Percentiles rank a stretch among this genome's conserved stretches.
phyloP scores from a whole-genome alignment of 1,140 invertebrate genomes.

The Macrobrachium rosenbergii region DNA sequence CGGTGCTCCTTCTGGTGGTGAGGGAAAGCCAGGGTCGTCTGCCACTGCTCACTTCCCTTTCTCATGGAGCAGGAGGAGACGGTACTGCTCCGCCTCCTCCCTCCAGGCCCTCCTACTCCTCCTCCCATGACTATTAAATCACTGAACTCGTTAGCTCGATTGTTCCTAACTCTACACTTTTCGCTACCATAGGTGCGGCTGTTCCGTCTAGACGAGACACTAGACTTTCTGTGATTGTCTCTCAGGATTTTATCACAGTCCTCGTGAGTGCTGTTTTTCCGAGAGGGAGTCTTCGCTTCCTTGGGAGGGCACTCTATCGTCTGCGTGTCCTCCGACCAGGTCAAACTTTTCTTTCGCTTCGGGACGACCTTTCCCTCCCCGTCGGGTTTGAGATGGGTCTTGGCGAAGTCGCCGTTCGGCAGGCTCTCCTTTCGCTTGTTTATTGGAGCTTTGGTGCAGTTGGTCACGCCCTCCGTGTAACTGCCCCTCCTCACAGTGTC shows the following conservation, averaged over 20 bases:
- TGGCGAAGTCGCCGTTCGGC: not conserved
- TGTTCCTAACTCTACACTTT: slow-evolving; percentile 65
- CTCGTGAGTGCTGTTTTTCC: not conserved
- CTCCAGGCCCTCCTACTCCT: not conserved
- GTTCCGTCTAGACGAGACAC: slow-evolving; percentile 69
- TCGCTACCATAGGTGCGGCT: slow-evolving; percentile 69
- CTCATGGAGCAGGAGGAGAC: slow-evolving; percentile 57
- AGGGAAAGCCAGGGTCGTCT: slow-evolving; percentile 26
- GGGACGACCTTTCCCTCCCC: slow-evolving; percentile 25
- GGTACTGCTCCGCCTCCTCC: slow-evolving; percentile 60
- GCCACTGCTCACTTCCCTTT: slow-evolving; percentile 50
- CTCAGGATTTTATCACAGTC: not conserved
- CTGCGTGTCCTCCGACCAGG: slow-evolving; percentile 65
- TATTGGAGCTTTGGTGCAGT: not conserved
- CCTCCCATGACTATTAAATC: not conserved
- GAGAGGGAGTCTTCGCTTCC: not conserved
- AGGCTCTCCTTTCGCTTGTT: not conserved
- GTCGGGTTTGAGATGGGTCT: not conserved
- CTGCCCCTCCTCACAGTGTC: not conserved
- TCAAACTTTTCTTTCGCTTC: slow-evolving; percentile 64
- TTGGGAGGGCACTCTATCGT: slow-evolving; percentile 67
- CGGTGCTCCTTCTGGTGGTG: slow-evolving; percentile 20
- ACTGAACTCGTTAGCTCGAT: slow-evolving; percentile 42
- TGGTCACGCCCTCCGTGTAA: not conserved
- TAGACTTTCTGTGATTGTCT: not conserved